Conservation (phyloP, 1,140 invertebrate genomes). For the Drosophila malerkotliana region DNA sequence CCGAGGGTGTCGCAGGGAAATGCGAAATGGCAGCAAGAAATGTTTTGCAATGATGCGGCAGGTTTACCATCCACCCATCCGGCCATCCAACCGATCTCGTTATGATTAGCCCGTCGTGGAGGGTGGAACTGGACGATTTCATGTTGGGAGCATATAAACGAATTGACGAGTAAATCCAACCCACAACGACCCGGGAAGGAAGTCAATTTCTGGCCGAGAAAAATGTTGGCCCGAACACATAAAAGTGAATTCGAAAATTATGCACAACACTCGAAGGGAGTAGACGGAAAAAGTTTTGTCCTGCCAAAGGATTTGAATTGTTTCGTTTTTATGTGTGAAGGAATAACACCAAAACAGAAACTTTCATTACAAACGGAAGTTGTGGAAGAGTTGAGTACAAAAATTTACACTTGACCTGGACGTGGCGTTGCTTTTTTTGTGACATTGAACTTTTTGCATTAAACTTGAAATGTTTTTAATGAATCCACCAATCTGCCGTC, state of each 20-base stretch:
- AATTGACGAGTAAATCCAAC: conserved; percentile 16
- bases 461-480: conserved; percentile 64
- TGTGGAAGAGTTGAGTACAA: conserved; percentile 1
- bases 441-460: conserved; percentile 67
- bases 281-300: conserved; percentile 33
- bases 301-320: conserved; percentile 38
- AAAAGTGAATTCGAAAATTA: conserved; percentile 77
- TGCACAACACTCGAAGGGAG: conserved; percentile 52
- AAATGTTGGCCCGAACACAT: conserved; percentile 47
- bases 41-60: conserved; percentile 74
- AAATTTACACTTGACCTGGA: conserved; percentile 35
- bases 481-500: conserved; percentile 48
- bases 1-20: conserved; percentile 14
- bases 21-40: conserved; percentile 46
- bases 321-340: conserved; percentile 32
- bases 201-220: conserved; percentile 42
- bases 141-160: conserved; percentile 53
- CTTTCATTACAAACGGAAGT: conserved; percentile 40
- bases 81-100: conserved; percentile 41
- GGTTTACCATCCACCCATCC: conserved; percentile 47
- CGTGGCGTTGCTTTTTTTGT: conserved; percentile 38
- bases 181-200: conserved; percentile 11
- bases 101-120: conserved; percentile 43
- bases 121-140: conserved; percentile 21
- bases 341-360: conserved; percentile 29